A percentile compares a stretch with the other conserved stretches of the same genome.
Conservation (phyloP, 2,113 vertebrate species). For the Lutjanus erythropterus region DNA sequence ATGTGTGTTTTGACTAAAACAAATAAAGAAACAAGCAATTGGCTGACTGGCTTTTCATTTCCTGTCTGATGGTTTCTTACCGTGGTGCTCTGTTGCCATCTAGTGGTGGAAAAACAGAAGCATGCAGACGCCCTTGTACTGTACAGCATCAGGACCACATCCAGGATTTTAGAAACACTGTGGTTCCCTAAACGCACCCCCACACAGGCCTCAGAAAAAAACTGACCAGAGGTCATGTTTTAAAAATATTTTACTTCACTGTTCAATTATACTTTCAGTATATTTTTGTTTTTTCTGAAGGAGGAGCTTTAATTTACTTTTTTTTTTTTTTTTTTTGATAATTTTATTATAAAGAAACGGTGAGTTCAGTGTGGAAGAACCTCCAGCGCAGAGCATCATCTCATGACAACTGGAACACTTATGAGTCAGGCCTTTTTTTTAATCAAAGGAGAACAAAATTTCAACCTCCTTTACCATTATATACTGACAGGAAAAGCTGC, state of each 20-base stretch:
- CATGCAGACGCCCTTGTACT: neutral
- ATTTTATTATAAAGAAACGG: no score
- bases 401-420: no score
- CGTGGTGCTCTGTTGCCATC: constrained; percentile 58
- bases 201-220: neutral
- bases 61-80: constrained; percentile 15
- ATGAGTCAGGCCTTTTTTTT: no score
- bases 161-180: neutral
- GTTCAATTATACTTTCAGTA: no score
- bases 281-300: neutral
- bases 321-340: no score
- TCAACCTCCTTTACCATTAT: no score
- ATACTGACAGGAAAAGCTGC: no score
- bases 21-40: constrained; percentile 83
- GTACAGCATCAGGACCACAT: neutral
- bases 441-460: no score
- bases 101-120: constrained; percentile 45
- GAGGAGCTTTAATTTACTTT: no score
- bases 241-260: no score
- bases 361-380: no score
- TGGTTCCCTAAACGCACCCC: neutral
- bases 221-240: neutral
- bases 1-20: constrained; percentile 84
- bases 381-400: no score
- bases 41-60: constrained; percentile 48